phyloP scores from a whole-genome alignment of 1,140 invertebrate species.

The Nasonia vitripennis region DNA sequence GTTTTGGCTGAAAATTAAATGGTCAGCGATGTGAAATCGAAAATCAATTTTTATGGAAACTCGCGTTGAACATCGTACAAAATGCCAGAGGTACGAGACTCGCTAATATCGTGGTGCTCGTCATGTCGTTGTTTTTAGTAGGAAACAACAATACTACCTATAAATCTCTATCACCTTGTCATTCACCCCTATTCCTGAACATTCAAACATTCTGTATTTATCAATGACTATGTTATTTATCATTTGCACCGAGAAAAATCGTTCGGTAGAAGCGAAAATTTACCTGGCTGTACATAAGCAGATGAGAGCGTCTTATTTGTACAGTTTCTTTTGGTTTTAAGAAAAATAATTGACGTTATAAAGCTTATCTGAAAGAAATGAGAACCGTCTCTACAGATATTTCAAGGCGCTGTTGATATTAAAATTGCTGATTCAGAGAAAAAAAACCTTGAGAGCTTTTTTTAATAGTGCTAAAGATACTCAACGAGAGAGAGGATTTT shows the following conservation, averaged over 20 bases:
- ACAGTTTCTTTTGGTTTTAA: neutral
- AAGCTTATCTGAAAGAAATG: neutral
- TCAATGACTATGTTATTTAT: conserved; percentile 21
- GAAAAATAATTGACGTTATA: neutral
- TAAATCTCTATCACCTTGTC: conserved; percentile 26
- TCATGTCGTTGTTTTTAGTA: conserved; percentile 36
- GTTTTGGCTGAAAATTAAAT: conserved; percentile 28
- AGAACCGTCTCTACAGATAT: neutral
- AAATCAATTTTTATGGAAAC: conserved; percentile 10
- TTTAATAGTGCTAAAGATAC: neutral
- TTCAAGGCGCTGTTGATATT: neutral
- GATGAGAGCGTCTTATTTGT: too few species aligned
- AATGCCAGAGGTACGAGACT: neutral
- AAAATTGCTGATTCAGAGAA: too few species aligned
- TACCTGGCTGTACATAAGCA: neutral
- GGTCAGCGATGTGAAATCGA: conserved; percentile 22
- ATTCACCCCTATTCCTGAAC: conserved; percentile 14
- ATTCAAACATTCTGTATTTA: conserved; percentile 26
- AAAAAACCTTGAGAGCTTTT: neutral
- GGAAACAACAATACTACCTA: conserved; percentile 28
- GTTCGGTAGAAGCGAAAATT: conserved; percentile 13
- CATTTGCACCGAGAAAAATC: conserved; percentile 34
- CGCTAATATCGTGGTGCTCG: conserved; percentile 31
- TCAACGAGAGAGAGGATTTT: neutral
- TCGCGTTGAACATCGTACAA: neutral